These are phyloP conservation scores for Parotocinclus haroldoi DNA, from an alignment of 2,797 vertebrate genomes.

Conservation along the genomic window DNA sequence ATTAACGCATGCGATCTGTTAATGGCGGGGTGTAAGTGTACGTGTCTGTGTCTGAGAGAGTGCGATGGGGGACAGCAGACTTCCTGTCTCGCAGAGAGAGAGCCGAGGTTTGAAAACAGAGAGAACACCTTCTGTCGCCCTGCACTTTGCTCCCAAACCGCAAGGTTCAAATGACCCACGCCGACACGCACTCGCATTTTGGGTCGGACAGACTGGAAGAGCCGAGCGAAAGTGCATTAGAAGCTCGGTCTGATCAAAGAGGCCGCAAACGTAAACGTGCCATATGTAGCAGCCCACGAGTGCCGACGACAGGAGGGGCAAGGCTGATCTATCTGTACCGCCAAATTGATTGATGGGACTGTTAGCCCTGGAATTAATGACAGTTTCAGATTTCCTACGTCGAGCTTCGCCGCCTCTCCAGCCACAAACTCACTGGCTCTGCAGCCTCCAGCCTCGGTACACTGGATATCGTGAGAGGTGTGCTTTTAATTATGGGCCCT, in stretches of 20 bases:
- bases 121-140: constrained; percentile 66
- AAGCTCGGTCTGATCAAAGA: constrained; percentile 70
- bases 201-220: constrained; percentile 51
- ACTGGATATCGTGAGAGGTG: constrained; percentile 2
- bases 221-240: constrained; percentile 65
- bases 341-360: constrained; percentile 72
- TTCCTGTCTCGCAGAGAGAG: constrained; percentile 50
- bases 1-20: constrained; percentile 65
- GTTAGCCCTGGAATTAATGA: constrained; percentile 70
- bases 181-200: constrained; percentile 36
- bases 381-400: constrained; percentile 63
- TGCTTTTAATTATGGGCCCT: constrained; percentile 31
- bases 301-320: constrained; percentile 62
- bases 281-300: constrained; percentile 65
- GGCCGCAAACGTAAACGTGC: constrained; percentile 58
- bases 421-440: constrained; percentile 21
- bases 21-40: constrained; percentile 55
- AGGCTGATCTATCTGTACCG: constrained; percentile 61
- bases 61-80: constrained; percentile 42
- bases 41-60: constrained; percentile 44
- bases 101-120: constrained; percentile 44
- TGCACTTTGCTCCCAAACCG: constrained; percentile 73
- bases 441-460: constrained; percentile 22
- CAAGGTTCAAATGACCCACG: constrained; percentile 71
- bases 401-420: constrained; percentile 10